Base-by-base conservation (phyloP, 2,113 vertebrate species). In the Dascyllus trimaculatus region DNA sequence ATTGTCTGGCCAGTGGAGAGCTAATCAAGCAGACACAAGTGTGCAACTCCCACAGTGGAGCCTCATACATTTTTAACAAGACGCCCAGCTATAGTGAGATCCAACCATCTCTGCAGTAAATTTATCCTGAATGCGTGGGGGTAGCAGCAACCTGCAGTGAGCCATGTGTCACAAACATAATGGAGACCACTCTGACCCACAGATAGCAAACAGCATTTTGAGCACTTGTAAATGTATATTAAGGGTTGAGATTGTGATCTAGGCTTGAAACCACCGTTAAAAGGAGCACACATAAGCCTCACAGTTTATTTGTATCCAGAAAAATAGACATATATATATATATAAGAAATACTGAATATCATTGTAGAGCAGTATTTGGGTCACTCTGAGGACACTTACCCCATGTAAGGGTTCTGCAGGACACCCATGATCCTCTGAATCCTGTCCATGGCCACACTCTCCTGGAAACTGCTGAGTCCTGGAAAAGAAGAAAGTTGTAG, bases 351-450 rank as follows among this genome's bases (percentile, higher is more conserved):
- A 25, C 3, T 3, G 15, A 57, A 48, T 62, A 24, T 43, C 7
- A 62, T 35, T 64, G 35, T n/a, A 4, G 32, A 32, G 24, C 45
- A 19, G 62, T 67, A 75, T 62, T 21, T 63, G 52, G 82, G 81
- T 57, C 67, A 74, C 0, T 5, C 18, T 53, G 32, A 80, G 29
- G 71, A 75, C 81, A 90, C 92, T 89, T 81, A 96, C 95, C 95
- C 94, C 88, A 93, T 92, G 76, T 83, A 91, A 13, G 94, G 95
- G 83, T 95, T 95, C 86, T 93, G 94, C 72, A 96, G 87, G 29
- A 96, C 94, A 43, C 95, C 95, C 94, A 96, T 94, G 87, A 96
- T 96, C 90, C 95, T 95, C 84, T 95, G 95, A 68, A 96, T 95
- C 72, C 95, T 79, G 89, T 96, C 95, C 92, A 95, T 95, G 61